phyloP scores from a whole-genome alignment of 2,888 invertebrate genomes.

The Acrobasis repandana region DNA sequence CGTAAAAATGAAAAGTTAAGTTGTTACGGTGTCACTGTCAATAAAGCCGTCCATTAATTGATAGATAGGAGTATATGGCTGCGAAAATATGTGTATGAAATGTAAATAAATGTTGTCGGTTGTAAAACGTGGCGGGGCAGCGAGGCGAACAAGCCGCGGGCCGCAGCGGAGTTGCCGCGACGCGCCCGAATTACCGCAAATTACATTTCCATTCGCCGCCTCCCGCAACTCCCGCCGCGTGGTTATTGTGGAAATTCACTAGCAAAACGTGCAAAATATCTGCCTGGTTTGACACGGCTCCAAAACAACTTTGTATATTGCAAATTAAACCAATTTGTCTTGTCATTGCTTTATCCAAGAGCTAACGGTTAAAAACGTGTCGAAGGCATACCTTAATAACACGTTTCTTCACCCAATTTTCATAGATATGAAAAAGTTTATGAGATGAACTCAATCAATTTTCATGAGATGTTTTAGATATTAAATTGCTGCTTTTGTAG shows the following conservation, averaged over 20 bases:
- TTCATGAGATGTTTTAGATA: too few species aligned
- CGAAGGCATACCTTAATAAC: too few species aligned
- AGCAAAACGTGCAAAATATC: conserved; percentile 43
- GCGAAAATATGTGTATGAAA: conserved; percentile 32
- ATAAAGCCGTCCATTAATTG: conserved; percentile 13
- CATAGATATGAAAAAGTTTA: too few species aligned
- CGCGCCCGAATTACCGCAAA: conserved; percentile 69
- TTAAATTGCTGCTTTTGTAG: too few species aligned
- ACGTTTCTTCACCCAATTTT: too few species aligned
- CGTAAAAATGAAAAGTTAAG: conserved; percentile 18
- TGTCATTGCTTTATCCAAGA: too few species aligned
- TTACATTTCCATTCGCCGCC: conserved; percentile 71
- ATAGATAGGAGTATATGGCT: conserved; percentile 23
- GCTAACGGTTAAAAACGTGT: too few species aligned
- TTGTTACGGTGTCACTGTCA: conserved; percentile 5
- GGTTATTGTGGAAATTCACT: conserved; percentile 52
- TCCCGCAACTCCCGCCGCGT: conserved; percentile 25
- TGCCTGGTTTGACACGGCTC: conserved; percentile 22
- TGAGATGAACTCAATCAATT: too few species aligned
- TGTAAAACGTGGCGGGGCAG: conserved; percentile 38
- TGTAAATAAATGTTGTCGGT: conserved; percentile 38
- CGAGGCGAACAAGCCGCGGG: conserved; percentile 51
- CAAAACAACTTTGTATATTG: conserved; percentile 35
- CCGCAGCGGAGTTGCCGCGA: conserved; percentile 38
- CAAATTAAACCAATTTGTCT: conserved; percentile 25